Evolutionary conservation across 2,888 invertebrate species (phyloP), one percentile per base, ranked within the genome.

Genomic region (Sarcophaga caerulescens): DNA sequence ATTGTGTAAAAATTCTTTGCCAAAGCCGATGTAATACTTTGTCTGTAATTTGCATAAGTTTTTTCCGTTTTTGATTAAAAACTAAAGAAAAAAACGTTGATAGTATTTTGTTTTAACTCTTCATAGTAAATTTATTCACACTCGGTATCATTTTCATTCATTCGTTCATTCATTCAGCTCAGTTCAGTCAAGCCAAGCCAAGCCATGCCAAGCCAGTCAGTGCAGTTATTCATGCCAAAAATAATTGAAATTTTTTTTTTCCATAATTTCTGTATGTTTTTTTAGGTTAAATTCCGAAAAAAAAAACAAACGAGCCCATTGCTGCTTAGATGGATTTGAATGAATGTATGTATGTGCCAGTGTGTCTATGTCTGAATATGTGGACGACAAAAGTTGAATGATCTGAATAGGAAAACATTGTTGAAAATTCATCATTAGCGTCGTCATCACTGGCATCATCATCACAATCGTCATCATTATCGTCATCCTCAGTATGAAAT

Each of bases 341-440:
- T 52, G 52, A 52, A 17, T 4, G 65, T 35, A 17, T 47, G 60
- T 35, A n/a, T 74, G 23, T 81, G 62, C 17, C 8, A 68, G 59
- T 44, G 60, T 60, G n/a, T 19, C 60, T 19, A 60, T 19, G 60
- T 10, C n/a, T 21, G n/a, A 21, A 21, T 60, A 60, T 21, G 3
- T 60, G 21, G 60, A 19, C 17, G 5, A 35, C 62, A 68, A 83
- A 77, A 78, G 84, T 84, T 84, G 79, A 84, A 75, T 70, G 79
- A 79, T 79, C 79, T 75, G 35, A n/a, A 69, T 23, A 66, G 47
- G 76, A 25, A 76, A 65, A 77, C 45, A 47, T n/a, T 60, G 63
- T 52, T 81, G 25, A 45, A 78, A 69, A 78, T n/a, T 23, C 60
- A 80, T 73, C 45, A 63, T 23, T 21, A 19, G n/a, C 6, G 60